Evolutionary conservation across 2,113 vertebrate genomes (phyloP), one percentile per base, ranked within the genome.

Genomic region (Eulacestoma nigropectus): DNA sequence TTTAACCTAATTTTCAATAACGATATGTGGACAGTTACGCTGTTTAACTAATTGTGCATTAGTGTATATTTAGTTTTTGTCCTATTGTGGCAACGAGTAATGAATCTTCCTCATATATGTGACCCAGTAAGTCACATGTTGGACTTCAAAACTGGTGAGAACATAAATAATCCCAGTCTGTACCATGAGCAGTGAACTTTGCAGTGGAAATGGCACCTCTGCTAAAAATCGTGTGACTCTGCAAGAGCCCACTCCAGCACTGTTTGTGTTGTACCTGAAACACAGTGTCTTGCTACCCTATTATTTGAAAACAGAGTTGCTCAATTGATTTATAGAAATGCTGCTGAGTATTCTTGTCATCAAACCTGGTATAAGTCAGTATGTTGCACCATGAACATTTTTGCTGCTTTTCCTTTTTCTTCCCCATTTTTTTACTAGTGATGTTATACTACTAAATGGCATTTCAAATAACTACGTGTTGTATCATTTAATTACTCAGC

Each of bases 401-500:
- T 83, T 35, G 6, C 13, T 50, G 9, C 3, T 62, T 50, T 39
- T 41, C 12, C 26, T 39, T 87, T 80, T 33, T 16, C 6, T 23
- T 1, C 29, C 2, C 26, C 3, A 39, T 47, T 46, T 68, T 63
- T 35, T 76, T 23, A 84, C 53, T 10, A 64, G 25, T 56, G 9
- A 50, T 80, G 19, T 84, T 65, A 89, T 32, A 68, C 37, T 60
- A 55, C 44, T 87, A 90, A 62, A 81, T 41, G 13, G 3, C 18
- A 63, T 89, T 95, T 80, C 10, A 69, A 84, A 60, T 68, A 70
- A 93, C 59, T 64, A 46, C 26, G 23, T 46, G 44, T 29, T 5
- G 25, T 81, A 82, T 89, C 30, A 96, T 87, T 70, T 87, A 91
- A 69, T 39, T 85, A 95, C 87, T 72, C 19, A 64, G 32, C 50